Conservation (phyloP, 2,888 invertebrate species). For the Perdita meconis region DNA sequence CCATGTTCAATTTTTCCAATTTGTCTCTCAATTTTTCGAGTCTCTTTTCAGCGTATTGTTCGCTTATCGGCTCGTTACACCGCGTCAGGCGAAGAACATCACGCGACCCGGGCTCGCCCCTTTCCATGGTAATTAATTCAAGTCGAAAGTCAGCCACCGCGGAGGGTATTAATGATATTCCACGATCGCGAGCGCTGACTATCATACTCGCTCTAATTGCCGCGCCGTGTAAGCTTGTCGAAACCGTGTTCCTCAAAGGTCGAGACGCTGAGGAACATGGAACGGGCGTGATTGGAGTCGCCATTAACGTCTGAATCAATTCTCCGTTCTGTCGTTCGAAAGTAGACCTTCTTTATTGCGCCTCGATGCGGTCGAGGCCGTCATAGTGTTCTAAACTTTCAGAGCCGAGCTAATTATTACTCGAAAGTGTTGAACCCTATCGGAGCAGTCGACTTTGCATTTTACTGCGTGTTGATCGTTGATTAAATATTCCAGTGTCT, state of each 20-base stretch:
- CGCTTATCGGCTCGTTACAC: not conserved
- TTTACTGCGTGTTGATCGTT: too few species aligned
- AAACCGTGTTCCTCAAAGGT: constrained; percentile 34
- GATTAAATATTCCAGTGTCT: too few species aligned
- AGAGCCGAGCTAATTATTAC: too few species aligned
- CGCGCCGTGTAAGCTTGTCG: constrained; percentile 11
- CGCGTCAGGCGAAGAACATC: not conserved
- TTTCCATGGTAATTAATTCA: constrained; percentile 45
- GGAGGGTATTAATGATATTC: constrained; percentile 44
- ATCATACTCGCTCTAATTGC: constrained; percentile 44
- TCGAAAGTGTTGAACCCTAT: too few species aligned
- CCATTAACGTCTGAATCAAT: not conserved
- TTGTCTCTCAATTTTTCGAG: too few species aligned
- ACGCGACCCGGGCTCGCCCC: constrained; percentile 1
- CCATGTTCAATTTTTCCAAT: not conserved
- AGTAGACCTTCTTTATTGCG: not conserved
- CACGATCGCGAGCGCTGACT: constrained; percentile 10
- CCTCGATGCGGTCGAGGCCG: too few species aligned
- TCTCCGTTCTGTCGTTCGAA: not conserved
- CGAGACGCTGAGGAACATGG: constrained; percentile 12
- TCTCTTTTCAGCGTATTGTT: not conserved
- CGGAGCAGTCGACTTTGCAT: too few species aligned
- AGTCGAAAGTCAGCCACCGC: constrained; percentile 19
- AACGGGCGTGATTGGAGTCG: constrained; percentile 19
- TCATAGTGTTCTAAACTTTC: too few species aligned